phyloP scores from a whole-genome alignment of 2,888 invertebrate species.

The Melanophora roralis region DNA sequence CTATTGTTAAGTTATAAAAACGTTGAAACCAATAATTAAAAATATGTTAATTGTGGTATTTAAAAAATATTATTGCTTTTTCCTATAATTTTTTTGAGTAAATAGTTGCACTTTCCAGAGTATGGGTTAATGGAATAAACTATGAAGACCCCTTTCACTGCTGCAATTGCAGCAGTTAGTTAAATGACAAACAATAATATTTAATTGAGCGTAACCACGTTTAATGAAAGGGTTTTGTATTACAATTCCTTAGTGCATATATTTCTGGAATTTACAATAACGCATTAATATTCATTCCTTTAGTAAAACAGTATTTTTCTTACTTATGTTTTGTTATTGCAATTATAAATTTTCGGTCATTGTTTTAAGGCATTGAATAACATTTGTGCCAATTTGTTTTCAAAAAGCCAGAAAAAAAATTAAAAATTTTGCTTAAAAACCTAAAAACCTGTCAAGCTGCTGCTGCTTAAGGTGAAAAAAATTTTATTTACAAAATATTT shows the following conservation, averaged over 20 bases:
- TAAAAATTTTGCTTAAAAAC: conserved; percentile 31
- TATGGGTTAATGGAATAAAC: conserved; percentile 9
- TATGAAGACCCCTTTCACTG: neutral
- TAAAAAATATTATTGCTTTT: conserved; percentile 43
- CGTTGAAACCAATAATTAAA: conserved; percentile 35
- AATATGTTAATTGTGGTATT: conserved; percentile 36
- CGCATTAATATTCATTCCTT: neutral
- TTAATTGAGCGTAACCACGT: conserved; percentile 73
- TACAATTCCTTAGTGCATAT: conserved; percentile 4
- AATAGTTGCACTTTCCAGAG: neutral
- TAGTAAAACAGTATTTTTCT: neutral
- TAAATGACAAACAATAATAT: conserved; percentile 70
- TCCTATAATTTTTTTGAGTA: conserved; percentile 14
- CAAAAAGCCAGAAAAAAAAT: conserved; percentile 36
- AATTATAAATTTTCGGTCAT: conserved; percentile 50
- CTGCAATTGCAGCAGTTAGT: conserved; percentile 17
- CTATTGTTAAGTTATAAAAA: conserved; percentile 11
- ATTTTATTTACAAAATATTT: neutral
- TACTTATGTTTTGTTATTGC: conserved; percentile 20
- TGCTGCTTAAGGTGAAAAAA: conserved; percentile 19
- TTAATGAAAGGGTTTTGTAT: conserved; percentile 62
- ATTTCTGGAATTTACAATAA: neutral
- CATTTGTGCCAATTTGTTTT: conserved; percentile 61
- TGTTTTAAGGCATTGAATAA: conserved; percentile 56
- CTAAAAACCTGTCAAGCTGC: conserved; percentile 57